These are phyloP conservation scores for Pissodes strobi DNA, from an alignment of 1,140 invertebrate species.

Conservation along the genomic window DNA sequence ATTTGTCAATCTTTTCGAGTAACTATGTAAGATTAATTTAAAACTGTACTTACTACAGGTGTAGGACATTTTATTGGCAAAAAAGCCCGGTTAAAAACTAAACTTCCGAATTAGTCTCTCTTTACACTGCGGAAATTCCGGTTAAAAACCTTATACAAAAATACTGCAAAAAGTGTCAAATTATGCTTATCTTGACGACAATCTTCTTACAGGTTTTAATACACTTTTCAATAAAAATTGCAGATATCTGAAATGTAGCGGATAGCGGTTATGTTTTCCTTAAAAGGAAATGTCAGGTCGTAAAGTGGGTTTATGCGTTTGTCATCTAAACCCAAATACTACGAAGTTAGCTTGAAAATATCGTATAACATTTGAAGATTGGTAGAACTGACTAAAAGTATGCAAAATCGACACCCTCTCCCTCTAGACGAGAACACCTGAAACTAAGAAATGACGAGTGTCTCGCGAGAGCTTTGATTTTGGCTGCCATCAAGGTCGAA, in stretches of 20 bases:
- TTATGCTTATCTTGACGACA: slow-evolving; percentile 10
- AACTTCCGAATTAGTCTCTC: not conserved
- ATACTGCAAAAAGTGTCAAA: slow-evolving; percentile 3
- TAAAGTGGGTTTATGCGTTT: too few relatives aligned
- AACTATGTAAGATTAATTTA: slow-evolving; percentile 16
- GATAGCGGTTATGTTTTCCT: slow-evolving; percentile 50
- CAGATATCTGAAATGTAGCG: too few relatives aligned
- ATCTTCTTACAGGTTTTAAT: slow-evolving; percentile 19
- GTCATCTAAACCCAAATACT: not conserved
- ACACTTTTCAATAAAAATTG: slow-evolving; percentile 14
- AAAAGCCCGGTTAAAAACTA: not conserved
- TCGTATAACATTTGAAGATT: too few relatives aligned
- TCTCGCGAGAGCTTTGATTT: too few relatives aligned
- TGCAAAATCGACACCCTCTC: too few relatives aligned
- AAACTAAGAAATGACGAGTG: too few relatives aligned
- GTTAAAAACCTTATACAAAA: slow-evolving; percentile 6
- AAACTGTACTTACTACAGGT: slow-evolving; percentile 41
- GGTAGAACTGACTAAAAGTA: too few relatives aligned
- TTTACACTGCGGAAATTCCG: not conserved
- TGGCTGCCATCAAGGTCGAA: too few relatives aligned
- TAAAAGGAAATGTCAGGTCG: slow-evolving; percentile 43
- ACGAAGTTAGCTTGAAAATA: not conserved
- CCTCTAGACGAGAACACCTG: too few relatives aligned
- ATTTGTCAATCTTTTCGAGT: not conserved
- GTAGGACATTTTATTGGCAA: slow-evolving; percentile 40